A percentile compares a stretch with the other conserved stretches of the same genome.
These are phyloP conservation scores for Gymnothorax javanicus DNA, from an alignment of 2,797 vertebrate genomes.

Conservation along the genomic window DNA sequence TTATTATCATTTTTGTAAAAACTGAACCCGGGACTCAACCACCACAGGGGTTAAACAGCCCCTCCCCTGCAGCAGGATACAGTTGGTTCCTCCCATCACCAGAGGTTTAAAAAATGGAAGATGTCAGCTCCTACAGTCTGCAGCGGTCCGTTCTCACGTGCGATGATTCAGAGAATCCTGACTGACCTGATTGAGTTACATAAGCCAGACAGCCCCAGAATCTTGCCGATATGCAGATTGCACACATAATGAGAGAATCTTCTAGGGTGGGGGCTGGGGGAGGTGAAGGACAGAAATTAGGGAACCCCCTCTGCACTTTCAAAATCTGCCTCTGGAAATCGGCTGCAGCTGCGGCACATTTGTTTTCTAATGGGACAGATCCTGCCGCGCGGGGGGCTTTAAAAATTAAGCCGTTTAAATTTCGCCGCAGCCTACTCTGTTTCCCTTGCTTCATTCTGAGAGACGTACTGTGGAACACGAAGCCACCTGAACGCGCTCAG, in stretches of 20 bases:
- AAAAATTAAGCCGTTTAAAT: slow-evolving; percentile 16
- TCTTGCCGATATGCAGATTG: slow-evolving; percentile 29
- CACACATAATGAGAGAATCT: slow-evolving; percentile 34
- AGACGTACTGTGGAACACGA: not conserved
- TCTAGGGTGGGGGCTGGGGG: not conserved
- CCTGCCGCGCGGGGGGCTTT: slow-evolving; percentile 26
- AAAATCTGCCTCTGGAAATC: slow-evolving; percentile 15
- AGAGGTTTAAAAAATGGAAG: slow-evolving; percentile 13
- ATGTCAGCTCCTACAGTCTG: slow-evolving; percentile 30
- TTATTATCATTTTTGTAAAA: too few relatives aligned
- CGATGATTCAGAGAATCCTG: slow-evolving; percentile 25
- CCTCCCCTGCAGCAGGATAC: not conserved
- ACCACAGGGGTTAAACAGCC: not conserved
- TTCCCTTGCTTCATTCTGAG: not conserved
- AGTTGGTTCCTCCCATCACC: slow-evolving; percentile 8
- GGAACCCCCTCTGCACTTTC: not conserved
- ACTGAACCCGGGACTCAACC: too few relatives aligned
- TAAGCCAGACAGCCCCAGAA: slow-evolving; percentile 43
- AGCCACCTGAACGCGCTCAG: not conserved
- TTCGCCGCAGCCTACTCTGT: not conserved
- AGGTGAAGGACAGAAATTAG: not conserved
- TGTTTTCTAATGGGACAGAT: slow-evolving; percentile 48
- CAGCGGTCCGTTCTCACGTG: slow-evolving; percentile 26
- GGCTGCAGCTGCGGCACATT: slow-evolving; percentile 28
- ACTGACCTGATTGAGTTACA: slow-evolving; percentile 47